Conservation (phyloP, 1,140 invertebrate species). For the Platyura marginata region DNA sequence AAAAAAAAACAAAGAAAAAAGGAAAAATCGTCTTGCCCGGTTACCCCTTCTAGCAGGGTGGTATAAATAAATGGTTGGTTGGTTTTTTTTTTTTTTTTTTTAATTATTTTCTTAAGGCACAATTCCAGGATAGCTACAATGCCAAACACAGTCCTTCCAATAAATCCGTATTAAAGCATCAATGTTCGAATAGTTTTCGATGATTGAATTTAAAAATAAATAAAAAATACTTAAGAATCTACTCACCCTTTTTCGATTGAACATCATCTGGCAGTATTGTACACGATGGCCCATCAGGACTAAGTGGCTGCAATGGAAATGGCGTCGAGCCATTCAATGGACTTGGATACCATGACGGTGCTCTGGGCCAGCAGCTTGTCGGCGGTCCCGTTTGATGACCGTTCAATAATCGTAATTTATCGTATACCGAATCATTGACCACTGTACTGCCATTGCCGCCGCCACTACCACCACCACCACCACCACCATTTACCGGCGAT, state of each 20-base stretch:
- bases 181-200: not conserved
- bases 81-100: not conserved
- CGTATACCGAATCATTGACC: conserved; percentile 55
- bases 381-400: conserved; percentile 21
- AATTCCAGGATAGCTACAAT: not conserved
- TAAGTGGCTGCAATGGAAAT: conserved; percentile 9
- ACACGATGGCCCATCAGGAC: not conserved
- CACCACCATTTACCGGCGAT: conserved; percentile 7
- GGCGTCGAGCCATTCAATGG: conserved; percentile 6
- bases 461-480: conserved; percentile 26
- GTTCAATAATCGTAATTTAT: conserved; percentile 68
- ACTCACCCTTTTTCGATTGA: conserved; percentile 16
- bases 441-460: conserved; percentile 26
- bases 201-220: not conserved
- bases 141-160: not conserved
- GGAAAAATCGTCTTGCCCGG: too few species aligned
- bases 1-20: too few species aligned
- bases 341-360: conserved; percentile 17
- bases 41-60: too few species aligned
- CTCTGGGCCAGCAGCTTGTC: conserved; percentile 1
- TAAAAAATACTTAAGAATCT: not conserved
- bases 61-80: not conserved
- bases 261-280: conserved; percentile 11
- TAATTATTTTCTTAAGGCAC: not conserved
- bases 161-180: not conserved